Percentiles rank a stretch among this genome's conserved stretches.
Conservation (phyloP, 2,113 vertebrate species). For the Tragelaphus imberbis region DNA sequence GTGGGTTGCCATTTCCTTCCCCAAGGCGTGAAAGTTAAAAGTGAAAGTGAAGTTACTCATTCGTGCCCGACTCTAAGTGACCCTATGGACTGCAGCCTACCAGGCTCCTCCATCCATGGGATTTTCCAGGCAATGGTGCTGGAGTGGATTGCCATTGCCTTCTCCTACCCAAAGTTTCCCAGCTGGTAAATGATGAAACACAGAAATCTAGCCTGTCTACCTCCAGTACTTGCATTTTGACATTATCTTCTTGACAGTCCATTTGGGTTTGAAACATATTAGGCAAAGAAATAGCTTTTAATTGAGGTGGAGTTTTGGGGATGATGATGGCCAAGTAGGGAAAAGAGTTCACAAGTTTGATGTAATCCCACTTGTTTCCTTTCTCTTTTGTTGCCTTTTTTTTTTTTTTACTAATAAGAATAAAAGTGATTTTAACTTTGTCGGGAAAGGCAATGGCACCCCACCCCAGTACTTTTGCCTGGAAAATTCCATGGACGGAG, state of each 20-base stretch:
- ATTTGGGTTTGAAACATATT: not conserved
- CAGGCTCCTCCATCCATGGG: too few species aligned
- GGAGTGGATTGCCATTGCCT: too few species aligned
- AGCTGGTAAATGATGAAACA: not conserved
- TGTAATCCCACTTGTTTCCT: not conserved
- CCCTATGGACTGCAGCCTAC: too few species aligned
- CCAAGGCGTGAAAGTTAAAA: too few species aligned
- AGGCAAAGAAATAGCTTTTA: not conserved
- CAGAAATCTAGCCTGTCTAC: not conserved
- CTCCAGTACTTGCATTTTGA: not conserved
- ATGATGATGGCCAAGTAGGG: not conserved
- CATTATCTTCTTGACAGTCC: not conserved
- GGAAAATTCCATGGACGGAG: too few species aligned
- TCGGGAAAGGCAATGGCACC: too few species aligned
- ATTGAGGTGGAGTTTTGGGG: not conserved
- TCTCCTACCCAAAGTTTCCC: not conserved
- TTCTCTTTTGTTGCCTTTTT: not conserved
- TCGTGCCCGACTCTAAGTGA: accelerated
- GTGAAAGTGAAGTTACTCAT: too few species aligned
- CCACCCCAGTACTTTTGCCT: too few species aligned
- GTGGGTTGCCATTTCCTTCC: too few species aligned
- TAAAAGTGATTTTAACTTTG: not conserved
- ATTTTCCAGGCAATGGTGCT: too few species aligned
- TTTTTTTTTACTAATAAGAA: not conserved
- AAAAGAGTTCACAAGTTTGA: not conserved